These are phyloP conservation scores for Drosophila cardini DNA, from an alignment of 1,140 invertebrate species.

Conservation along the genomic window DNA sequence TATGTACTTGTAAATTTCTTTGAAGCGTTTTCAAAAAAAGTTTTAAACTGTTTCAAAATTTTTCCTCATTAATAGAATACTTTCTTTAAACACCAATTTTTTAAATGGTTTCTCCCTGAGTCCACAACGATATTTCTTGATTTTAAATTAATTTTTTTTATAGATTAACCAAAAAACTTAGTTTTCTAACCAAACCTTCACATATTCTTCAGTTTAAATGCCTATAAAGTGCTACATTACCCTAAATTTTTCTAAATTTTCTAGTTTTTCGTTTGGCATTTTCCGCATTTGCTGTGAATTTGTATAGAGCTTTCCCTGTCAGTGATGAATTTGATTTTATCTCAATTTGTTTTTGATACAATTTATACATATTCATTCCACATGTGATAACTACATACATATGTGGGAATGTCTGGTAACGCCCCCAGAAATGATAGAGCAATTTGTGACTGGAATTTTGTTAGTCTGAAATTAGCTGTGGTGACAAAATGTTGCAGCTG, in stretches of 20 bases:
- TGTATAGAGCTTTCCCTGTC: constrained; percentile 26
- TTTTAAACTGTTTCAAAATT: too few relatives aligned
- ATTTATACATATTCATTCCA: background rate
- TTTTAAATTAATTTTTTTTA: too few relatives aligned
- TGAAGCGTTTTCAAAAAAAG: too few relatives aligned
- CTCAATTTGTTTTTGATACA: background rate
- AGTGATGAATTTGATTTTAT: constrained; percentile 18
- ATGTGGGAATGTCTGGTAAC: constrained; percentile 32
- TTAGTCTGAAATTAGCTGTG: constrained; percentile 27
- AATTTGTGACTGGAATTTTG: constrained; percentile 11
- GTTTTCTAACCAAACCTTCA: too few relatives aligned
- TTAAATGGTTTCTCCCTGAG: too few relatives aligned
- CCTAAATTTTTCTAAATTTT: background rate
- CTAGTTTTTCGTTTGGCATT: background rate
- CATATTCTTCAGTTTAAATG: background rate
- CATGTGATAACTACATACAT: constrained; percentile 32
- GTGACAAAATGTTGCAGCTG: constrained; percentile 42
- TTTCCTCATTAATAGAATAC: too few relatives aligned
- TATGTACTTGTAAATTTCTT: too few relatives aligned
- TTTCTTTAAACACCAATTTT: too few relatives aligned
- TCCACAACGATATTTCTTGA: too few relatives aligned
- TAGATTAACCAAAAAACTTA: too few relatives aligned
- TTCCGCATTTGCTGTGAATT: constrained; percentile 1
- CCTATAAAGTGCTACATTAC: background rate
- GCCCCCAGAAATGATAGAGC: constrained; percentile 49